A percentile compares a stretch with the other conserved stretches of the same genome.
These are phyloP conservation scores for Danio tinwini DNA, from an alignment of 2,797 vertebrate genomes.

Conservation along the genomic window DNA sequence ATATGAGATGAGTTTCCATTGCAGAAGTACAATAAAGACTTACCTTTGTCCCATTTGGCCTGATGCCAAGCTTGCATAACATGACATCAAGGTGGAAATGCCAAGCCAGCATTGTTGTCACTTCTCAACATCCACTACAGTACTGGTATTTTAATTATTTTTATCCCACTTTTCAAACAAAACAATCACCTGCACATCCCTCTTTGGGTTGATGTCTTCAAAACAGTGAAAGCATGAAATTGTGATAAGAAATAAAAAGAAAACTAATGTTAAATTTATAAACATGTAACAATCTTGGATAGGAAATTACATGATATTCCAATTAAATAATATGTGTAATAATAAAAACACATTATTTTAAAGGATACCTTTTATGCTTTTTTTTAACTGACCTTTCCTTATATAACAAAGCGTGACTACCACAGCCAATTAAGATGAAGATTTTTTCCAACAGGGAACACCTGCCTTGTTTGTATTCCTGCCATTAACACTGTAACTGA, in stretches of 20 bases:
- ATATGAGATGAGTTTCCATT: constrained; percentile 38
- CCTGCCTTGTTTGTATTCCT: background rate
- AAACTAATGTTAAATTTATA: too few species aligned
- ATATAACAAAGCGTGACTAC: background rate
- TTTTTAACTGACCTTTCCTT: background rate
- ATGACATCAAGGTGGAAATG: constrained; percentile 5
- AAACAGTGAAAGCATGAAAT: background rate
- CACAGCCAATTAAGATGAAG: too few species aligned
- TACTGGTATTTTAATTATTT: background rate
- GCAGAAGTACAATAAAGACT: constrained; percentile 2
- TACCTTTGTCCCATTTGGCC: constrained; percentile 30
- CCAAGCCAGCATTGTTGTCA: background rate
- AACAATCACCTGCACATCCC: background rate
- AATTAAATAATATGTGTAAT: too few species aligned
- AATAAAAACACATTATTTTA: background rate
- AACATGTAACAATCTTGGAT: background rate
- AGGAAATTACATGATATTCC: background rate
- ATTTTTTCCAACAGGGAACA: background rate
- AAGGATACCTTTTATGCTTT: background rate
- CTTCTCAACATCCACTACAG: background rate
- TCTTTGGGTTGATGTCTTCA: background rate
- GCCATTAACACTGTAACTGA: too few species aligned
- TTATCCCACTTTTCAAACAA: background rate
- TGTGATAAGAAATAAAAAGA: background rate
- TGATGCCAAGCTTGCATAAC: constrained; percentile 15